Evolutionary conservation across 2,113 vertebrate genomes (phyloP), one percentile per base, ranked within the genome.

Genomic region (Lichenostomus cassidix): DNA sequence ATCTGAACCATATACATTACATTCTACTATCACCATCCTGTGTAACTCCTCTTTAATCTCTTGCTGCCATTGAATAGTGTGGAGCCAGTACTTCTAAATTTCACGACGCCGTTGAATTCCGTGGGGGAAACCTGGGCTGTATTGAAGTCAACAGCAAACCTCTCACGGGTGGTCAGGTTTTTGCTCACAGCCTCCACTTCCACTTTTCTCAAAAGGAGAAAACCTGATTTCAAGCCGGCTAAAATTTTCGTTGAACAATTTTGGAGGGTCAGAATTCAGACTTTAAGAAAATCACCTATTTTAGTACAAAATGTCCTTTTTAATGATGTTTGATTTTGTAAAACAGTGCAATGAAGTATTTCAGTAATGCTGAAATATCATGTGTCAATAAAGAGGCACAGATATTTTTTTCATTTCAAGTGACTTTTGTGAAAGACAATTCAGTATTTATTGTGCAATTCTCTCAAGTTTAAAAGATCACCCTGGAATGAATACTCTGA

Each of bases 41-140:
- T 90, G 65, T 67, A 94, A 75, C 85, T 84, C 92, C 93, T 95
- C 92, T 94, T 96, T 95, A 90, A 95, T 95, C 90, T 95, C 81
- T 52, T 83, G 90, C 85, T 90, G 75, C 83, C 96, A 93, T 96
- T 96, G 95, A 87, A 86, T 29, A 94, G 90, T 67, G 91, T 92
- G 90, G 92, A 94, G 91, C 77, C 90, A 91, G 70, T 58, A 24
- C 95, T 96, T 87, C 97, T 92, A 94, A 53, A 87, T 90, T 92
- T 74, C 87, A 93, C 18, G 52, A 68, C 39, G 78, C 56, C 31
- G 24, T 70, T 75, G 91, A 94, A 95, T 83, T 92, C 95, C 94
- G 2, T 91, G 84, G 93, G 95, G 87, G 73, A 96, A 93, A 90
- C 49, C 73, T 75, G 52, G 87, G 85, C 90, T 93, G 31, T 35